Evolutionary conservation across 2,888 invertebrate species (phyloP).

Genomic region (Drosophila meridiana): DNA sequence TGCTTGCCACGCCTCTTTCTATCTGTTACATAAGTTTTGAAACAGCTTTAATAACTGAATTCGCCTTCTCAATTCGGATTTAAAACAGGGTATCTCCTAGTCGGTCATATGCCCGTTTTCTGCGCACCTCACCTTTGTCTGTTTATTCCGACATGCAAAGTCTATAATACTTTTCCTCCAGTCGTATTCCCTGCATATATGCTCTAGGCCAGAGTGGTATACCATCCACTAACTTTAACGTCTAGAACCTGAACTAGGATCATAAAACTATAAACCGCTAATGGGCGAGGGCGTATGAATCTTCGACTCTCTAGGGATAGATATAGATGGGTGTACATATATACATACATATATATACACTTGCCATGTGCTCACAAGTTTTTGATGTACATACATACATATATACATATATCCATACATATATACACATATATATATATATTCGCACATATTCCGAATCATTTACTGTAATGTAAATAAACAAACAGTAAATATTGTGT

Average conservation of each 20-base stretch:
- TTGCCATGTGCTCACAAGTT: background rate
- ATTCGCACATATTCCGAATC: slow-evolving; percentile 31
- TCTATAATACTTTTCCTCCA: background rate
- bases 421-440: background rate
- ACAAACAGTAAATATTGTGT: slow-evolving; percentile 41
- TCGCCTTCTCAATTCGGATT: no score
- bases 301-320: background rate
- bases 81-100: background rate
- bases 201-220: background rate
- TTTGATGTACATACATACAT: background rate
- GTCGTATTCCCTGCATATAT: background rate
- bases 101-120: background rate
- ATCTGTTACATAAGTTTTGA: no score
- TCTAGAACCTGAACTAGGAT: background rate
- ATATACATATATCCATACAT: background rate
- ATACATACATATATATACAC: background rate
- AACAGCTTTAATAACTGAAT: no score
- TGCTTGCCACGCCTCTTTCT: background rate
- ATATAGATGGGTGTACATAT: no score
- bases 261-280: background rate
- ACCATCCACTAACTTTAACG: background rate
- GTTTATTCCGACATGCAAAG: background rate
- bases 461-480: slow-evolving; percentile 70
- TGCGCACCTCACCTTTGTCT: background rate
- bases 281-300: slow-evolving; percentile 1